Conservation (phyloP, 2,888 invertebrate species). For the Belgica antarctica region DNA sequence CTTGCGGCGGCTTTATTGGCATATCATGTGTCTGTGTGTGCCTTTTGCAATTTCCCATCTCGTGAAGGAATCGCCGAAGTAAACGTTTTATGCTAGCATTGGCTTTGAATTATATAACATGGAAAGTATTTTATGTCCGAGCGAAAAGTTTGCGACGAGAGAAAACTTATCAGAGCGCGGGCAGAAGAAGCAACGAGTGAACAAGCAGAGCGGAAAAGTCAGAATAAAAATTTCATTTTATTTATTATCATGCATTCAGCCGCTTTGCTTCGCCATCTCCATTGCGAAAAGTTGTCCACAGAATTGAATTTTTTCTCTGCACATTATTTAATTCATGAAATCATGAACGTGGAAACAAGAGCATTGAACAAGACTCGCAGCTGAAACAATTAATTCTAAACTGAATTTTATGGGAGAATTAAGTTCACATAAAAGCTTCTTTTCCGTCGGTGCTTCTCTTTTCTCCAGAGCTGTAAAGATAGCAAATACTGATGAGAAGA, state of each 20-base stretch:
- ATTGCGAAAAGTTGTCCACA: neutral
- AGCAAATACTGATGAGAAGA: neutral
- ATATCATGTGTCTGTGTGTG: slow-evolving; percentile 16
- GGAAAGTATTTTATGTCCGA: slow-evolving; percentile 3
- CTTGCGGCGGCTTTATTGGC: too few species aligned
- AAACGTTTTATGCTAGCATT: neutral
- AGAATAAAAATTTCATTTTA: slow-evolving; percentile 38
- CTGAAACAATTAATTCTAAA: slow-evolving; percentile 37
- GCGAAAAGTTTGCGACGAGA: neutral
- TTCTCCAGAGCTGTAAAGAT: slow-evolving; percentile 1
- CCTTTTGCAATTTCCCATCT: neutral
- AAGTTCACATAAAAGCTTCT: slow-evolving; percentile 25
- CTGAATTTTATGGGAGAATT: slow-evolving; percentile 38
- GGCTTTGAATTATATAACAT: neutral
- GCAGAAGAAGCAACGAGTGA: neutral
- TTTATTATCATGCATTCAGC: slow-evolving; percentile 28
- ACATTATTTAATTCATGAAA: slow-evolving; percentile 29
- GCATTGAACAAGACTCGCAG: neutral
- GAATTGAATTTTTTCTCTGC: neutral
- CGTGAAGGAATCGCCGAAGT: too few species aligned
- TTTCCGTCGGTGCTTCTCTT: too few species aligned
- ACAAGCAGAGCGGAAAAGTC: neutral
- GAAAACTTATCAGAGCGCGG: neutral
- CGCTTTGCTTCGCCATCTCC: neutral
- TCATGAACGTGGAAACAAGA: neutral